Percentiles rank a stretch among this genome's conserved stretches.
These are phyloP conservation scores for Lamprologus tigripictilis DNA, from an alignment of 2,113 vertebrate genomes.

Conservation along the genomic window DNA sequence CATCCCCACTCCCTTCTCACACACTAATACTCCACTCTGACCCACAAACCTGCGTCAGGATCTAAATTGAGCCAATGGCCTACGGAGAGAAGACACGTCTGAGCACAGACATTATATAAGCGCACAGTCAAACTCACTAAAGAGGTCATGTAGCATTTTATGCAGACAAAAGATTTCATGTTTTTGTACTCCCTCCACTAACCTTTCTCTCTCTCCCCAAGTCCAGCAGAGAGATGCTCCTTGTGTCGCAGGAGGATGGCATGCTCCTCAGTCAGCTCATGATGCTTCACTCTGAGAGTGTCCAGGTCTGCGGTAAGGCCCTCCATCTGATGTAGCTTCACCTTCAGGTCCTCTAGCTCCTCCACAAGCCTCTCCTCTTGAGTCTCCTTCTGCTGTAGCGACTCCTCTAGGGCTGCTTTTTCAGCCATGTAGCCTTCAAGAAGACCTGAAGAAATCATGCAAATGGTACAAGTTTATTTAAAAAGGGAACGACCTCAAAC, in stretches of 20 bases:
- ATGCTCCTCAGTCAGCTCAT: constrained; percentile 69
- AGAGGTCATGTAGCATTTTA: background rate
- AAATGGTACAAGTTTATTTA: background rate
- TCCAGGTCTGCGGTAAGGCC: constrained; percentile 37
- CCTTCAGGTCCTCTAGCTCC: constrained; percentile 78
- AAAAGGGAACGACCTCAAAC: background rate
- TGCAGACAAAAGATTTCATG: background rate
- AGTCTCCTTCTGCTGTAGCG: constrained; percentile 77
- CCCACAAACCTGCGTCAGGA: constrained; percentile 76
- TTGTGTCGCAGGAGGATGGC: constrained; percentile 54
- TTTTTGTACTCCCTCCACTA: background rate
- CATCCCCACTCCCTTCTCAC: background rate
- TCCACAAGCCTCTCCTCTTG: constrained; percentile 76
- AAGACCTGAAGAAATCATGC: constrained; percentile 68
- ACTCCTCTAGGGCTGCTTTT: constrained; percentile 78
- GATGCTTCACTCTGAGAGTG: constrained; percentile 38
- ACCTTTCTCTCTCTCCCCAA: constrained; percentile 73
- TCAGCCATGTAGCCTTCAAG: constrained; percentile 84
- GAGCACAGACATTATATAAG: constrained; percentile 47
- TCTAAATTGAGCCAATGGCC: constrained; percentile 61
- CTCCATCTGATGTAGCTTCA: constrained; percentile 55
- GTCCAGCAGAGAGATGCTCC: constrained; percentile 51
- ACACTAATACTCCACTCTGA: constrained; percentile 33
- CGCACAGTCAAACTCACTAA: background rate
- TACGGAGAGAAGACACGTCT: constrained; percentile 57